Evolutionary conservation across 2,888 invertebrate species (phyloP).

Genomic region (Drosophila nigricruria): DNA sequence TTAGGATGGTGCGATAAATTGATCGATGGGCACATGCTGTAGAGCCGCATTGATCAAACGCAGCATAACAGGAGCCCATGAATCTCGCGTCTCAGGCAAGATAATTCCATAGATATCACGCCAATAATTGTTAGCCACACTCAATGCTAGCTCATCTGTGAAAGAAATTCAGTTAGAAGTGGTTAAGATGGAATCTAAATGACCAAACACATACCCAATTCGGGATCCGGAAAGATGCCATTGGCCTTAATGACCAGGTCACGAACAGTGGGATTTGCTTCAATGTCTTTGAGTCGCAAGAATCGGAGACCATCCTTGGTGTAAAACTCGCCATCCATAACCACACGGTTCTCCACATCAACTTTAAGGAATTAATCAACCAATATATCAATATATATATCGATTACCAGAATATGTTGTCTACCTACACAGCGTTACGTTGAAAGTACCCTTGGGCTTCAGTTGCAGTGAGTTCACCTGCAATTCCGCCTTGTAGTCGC

Average conservation of each 20-base stretch:
- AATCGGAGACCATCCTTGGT: constrained; percentile 86
- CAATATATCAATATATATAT: neutral
- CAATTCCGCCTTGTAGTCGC: constrained; percentile 88
- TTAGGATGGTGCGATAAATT: constrained; percentile 55
- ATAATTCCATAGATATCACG: constrained; percentile 86
- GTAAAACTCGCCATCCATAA: constrained; percentile 86
- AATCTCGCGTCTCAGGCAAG: constrained; percentile 85
- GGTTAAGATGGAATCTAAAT: too few species aligned
- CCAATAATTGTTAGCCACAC: constrained; percentile 87
- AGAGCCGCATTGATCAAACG: constrained; percentile 80
- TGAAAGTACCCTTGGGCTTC: constrained; percentile 87
- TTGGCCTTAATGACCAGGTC: constrained; percentile 87
- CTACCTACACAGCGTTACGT: constrained; percentile 87
- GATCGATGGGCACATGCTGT: constrained; percentile 81
- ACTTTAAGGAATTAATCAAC: constrained; percentile 28
- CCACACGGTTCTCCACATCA: constrained; percentile 55
- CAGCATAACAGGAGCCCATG: constrained; percentile 82
- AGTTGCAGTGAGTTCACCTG: constrained; percentile 87
- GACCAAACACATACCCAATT: constrained; percentile 87
- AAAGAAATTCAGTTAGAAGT: neutral
- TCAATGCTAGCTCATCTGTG: constrained; percentile 81
- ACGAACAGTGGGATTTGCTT: constrained; percentile 88
- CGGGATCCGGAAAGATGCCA: constrained; percentile 88
- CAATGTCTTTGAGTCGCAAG: constrained; percentile 87
- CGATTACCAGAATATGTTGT: too few species aligned